phyloP scores from a whole-genome alignment of 2,888 invertebrate genomes.

The Mimachlamys varia region DNA sequence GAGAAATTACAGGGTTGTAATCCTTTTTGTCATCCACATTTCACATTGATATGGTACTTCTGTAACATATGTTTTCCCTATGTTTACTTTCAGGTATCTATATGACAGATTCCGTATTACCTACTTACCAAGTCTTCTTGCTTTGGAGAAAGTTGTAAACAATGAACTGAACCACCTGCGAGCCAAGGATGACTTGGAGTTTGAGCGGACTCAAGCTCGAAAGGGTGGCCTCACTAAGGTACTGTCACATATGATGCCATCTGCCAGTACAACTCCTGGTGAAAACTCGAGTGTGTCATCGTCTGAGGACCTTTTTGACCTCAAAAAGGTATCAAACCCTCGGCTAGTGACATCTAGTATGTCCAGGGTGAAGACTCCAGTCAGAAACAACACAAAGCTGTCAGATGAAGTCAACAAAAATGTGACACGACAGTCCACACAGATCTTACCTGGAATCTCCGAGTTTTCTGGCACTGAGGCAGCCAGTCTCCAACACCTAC shows the following conservation, averaged over 20 bases:
- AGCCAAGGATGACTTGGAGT: slow-evolving; percentile 71
- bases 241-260: slow-evolving; percentile 43
- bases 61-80: neutral
- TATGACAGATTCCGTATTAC: slow-evolving; percentile 70
- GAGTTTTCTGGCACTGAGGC: slow-evolving; percentile 1
- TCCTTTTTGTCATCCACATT: no score
- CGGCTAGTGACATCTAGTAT: slow-evolving; percentile 63
- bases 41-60: no score
- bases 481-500: slow-evolving; percentile 23
- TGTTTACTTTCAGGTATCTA: slow-evolving; percentile 51
- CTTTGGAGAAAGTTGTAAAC: slow-evolving; percentile 71
- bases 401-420: neutral
- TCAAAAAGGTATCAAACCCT: slow-evolving; percentile 71
- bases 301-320: slow-evolving; percentile 45
- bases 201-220: slow-evolving; percentile 69
- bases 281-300: slow-evolving; percentile 35
- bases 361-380: neutral
- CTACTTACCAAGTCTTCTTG: slow-evolving; percentile 72
- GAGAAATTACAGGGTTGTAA: no score
- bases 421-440: neutral
- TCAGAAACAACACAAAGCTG: neutral
- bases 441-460: slow-evolving; percentile 24
- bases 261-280: slow-evolving; percentile 43
- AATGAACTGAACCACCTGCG: slow-evolving; percentile 72
- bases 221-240: slow-evolving; percentile 66